Percentiles rank a stretch among this genome's conserved stretches.
Evolutionary conservation across 2,113 vertebrate genomes (phyloP).

Genomic region (Crotalus viridis): DNA sequence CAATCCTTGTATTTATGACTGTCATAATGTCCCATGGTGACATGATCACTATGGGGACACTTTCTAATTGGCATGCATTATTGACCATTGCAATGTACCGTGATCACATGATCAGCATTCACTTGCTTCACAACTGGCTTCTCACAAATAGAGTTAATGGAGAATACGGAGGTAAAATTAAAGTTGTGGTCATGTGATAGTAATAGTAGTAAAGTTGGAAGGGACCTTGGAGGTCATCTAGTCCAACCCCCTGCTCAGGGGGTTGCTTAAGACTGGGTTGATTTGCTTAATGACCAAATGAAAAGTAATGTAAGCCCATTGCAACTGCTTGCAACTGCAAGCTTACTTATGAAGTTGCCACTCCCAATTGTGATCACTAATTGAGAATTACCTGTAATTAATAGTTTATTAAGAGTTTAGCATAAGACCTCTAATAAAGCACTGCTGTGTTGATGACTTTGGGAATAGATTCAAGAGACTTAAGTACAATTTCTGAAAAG

Average conservation of each 20-base stretch:
- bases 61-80: background rate
- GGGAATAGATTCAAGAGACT: background rate
- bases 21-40: background rate
- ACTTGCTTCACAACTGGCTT: background rate
- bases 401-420: background rate
- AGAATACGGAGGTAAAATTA: background rate
- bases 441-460: background rate
- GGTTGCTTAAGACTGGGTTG: background rate
- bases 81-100: background rate
- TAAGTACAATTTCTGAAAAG: background rate
- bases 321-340: background rate
- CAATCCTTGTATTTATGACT: background rate
- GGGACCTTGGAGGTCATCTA: too few relatives aligned
- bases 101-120: background rate
- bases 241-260: too few relatives aligned
- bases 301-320: background rate
- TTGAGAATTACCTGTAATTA: background rate
- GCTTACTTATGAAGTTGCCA: background rate
- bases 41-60: background rate
- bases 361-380: background rate
- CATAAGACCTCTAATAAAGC: background rate
- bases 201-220: too few relatives aligned
- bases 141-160: background rate
- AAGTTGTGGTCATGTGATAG: background rate
- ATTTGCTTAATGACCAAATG: background rate